Evolutionary conservation across 2,113 vertebrate genomes (phyloP).

Genomic region (Heptranchias perlo): DNA sequence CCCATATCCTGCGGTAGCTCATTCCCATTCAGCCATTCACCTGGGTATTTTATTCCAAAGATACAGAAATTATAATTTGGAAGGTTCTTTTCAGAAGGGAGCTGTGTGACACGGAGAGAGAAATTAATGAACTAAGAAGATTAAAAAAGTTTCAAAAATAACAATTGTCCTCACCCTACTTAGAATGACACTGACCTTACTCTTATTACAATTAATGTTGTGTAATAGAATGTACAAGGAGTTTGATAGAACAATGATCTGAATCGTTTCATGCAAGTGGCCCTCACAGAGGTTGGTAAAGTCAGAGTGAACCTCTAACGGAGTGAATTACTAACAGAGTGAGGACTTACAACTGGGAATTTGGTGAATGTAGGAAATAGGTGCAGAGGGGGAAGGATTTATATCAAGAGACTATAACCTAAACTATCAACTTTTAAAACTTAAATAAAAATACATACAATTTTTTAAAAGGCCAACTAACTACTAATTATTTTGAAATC

Average conservation of each 20-base stretch:
- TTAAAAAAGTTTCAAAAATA: background rate
- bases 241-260: background rate
- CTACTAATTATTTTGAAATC: too few species aligned
- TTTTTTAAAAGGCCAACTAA: too few species aligned
- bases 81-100: background rate
- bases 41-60: slow-evolving; percentile 23
- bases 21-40: background rate
- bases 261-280: background rate
- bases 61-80: background rate
- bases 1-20: background rate
- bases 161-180: slow-evolving; percentile 21
- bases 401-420: too few species aligned
- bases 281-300: too few species aligned
- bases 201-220: background rate
- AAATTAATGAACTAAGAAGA: slow-evolving; percentile 34
- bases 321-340: too few species aligned
- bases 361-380: too few species aligned
- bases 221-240: background rate
- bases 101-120: background rate
- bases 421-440: too few species aligned
- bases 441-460: too few species aligned
- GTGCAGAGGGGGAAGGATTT: too few species aligned
- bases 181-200: background rate
- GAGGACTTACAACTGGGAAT: too few species aligned
- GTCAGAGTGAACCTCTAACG: too few species aligned